Evolutionary conservation across 2,113 vertebrate genomes (phyloP).

Genomic region (Mus pahari): DNA sequence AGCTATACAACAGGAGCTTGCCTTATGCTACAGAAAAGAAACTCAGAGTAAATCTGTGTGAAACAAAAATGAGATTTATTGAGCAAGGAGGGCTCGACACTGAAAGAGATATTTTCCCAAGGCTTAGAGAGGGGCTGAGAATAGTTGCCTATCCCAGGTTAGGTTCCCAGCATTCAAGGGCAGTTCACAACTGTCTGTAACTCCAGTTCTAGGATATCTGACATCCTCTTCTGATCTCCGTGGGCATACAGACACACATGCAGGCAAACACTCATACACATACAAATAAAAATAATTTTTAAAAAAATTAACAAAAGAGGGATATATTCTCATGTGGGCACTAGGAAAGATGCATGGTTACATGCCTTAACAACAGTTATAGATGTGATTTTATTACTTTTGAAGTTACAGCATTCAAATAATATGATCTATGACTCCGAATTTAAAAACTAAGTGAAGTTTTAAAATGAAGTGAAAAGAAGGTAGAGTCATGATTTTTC

Average conservation of each 20-base stretch:
- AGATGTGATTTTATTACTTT: not conserved
- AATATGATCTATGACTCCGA: not conserved
- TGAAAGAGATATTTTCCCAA: not conserved
- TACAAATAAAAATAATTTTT: not conserved
- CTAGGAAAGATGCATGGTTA: not conserved
- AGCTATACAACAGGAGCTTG: not conserved
- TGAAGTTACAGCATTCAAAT: not conserved
- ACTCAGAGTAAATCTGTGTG: not conserved
- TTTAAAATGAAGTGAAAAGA: not conserved
- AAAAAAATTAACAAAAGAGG: too few relatives aligned
- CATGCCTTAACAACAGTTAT: not conserved
- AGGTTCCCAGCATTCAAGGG: not conserved
- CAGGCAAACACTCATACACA: not conserved
- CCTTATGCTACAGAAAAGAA: not conserved
- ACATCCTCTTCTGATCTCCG: not conserved
- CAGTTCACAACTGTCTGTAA: not conserved
- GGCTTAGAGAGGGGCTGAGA: too few relatives aligned
- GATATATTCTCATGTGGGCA: not conserved
- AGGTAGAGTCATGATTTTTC: not conserved
- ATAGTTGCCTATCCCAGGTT: not conserved
- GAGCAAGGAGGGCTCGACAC: not conserved
- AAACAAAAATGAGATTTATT: not conserved
- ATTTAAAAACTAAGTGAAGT: not conserved
- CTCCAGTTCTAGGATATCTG: not conserved
- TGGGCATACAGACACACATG: not conserved